Evolutionary conservation across 2,888 invertebrate species (phyloP).

Genomic region (Trissoscelio sp.): DNA sequence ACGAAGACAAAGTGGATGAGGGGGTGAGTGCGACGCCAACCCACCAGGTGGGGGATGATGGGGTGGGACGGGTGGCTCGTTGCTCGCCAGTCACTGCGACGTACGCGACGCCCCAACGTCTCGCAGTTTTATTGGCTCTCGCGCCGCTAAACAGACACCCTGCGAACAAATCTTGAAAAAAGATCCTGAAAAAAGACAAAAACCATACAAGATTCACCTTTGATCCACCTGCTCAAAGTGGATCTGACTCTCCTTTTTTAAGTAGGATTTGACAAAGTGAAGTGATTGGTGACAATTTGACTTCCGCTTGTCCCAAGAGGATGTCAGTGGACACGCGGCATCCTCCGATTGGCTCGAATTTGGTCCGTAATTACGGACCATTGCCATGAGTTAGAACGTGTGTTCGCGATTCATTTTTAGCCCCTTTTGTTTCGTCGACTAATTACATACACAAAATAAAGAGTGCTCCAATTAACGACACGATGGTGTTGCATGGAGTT

Average conservation of each 20-base stretch:
- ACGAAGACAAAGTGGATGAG: conserved; percentile 56
- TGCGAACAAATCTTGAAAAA: not conserved
- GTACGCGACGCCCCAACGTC: conserved; percentile 82
- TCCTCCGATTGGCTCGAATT: conserved; percentile 9
- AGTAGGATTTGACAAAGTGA: too few relatives aligned
- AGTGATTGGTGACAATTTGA: conserved; percentile 39
- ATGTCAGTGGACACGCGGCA: conserved; percentile 54
- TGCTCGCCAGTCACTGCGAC: conserved; percentile 83
- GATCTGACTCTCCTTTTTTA: too few relatives aligned
- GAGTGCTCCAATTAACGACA: too few relatives aligned
- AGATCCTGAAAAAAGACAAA: not conserved
- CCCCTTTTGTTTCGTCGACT: conserved; percentile 3
- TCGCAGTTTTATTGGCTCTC: conserved; percentile 77
- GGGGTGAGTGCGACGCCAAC: conserved; percentile 15
- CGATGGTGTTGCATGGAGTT: conserved; percentile 82
- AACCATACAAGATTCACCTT: too few relatives aligned
- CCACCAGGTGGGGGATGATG: conserved; percentile 41
- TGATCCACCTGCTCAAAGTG: too few relatives aligned
- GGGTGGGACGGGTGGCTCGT: conserved; percentile 75
- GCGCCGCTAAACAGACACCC: conserved; percentile 11
- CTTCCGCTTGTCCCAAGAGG: conserved; percentile 38
- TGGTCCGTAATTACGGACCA: not conserved
- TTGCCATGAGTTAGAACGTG: conserved; percentile 58
- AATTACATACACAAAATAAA: too few relatives aligned
- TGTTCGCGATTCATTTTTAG: conserved; percentile 10